Conservation (phyloP, 2,888 invertebrate genomes). For the Ischnus inquisitorius region DNA sequence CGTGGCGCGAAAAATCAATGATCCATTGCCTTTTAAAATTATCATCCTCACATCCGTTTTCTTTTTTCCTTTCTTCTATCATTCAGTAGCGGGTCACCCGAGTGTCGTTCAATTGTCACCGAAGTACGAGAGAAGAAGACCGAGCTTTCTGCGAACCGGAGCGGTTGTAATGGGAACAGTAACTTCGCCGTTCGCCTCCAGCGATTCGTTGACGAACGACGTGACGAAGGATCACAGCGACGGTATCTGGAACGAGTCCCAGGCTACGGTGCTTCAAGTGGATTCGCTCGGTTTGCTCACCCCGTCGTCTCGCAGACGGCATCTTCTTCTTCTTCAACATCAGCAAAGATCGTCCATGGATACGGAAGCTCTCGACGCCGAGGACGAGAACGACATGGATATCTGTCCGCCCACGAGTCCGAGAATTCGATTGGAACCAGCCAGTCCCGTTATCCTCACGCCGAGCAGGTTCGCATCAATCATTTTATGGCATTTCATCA, state of each 20-base stretch:
- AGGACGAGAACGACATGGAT: conserved; percentile 83
- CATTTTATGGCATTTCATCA: neutral
- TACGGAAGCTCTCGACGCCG: conserved; percentile 92
- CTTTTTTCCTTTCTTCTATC: no score
- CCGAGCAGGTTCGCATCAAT: conserved; percentile 75
- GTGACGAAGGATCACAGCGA: conserved; percentile 93
- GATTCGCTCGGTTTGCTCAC: conserved; percentile 91
- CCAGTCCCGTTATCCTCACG: conserved; percentile 78
- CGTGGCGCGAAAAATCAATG: neutral
- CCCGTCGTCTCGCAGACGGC: conserved; percentile 92
- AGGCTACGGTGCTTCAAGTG: conserved; percentile 92
- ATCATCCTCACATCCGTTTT: no score
- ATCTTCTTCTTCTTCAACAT: conserved; percentile 92
- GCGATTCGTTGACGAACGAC: conserved; percentile 94
- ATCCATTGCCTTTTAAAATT: neutral
- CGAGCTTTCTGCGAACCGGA: conserved; percentile 69
- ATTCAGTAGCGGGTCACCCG: conserved; percentile 43
- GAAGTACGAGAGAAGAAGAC: conserved; percentile 68
- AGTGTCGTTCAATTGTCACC: conserved; percentile 62
- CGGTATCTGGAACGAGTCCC: conserved; percentile 96
- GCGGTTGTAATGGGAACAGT: conserved; percentile 81
- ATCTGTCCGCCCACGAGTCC: conserved; percentile 79
- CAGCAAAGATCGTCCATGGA: conserved; percentile 95
- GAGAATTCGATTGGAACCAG: conserved; percentile 80
- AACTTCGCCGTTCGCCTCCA: conserved; percentile 92